Conservation (phyloP, 2,797 vertebrate genomes). For the Notolepis coatsorum region DNA sequence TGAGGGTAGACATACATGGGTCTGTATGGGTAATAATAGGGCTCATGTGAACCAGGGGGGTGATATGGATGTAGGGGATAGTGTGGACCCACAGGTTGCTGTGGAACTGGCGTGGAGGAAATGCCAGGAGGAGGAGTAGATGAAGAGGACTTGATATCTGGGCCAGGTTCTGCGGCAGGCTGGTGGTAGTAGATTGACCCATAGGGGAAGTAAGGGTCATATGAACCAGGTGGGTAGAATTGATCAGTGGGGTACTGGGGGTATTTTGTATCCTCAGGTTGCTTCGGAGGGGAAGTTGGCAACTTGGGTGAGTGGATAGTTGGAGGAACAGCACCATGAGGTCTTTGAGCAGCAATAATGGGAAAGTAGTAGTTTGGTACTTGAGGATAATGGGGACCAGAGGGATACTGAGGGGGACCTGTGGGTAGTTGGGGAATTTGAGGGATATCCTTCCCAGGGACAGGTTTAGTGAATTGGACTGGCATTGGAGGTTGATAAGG, state of each 20-base stretch:
- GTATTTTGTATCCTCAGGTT: background rate
- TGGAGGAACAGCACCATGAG: slow-evolving; percentile 4
- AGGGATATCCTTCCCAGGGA: background rate
- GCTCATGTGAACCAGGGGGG: background rate
- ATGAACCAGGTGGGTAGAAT: slow-evolving; percentile 8
- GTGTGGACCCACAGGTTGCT: background rate
- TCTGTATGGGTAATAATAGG: slow-evolving; percentile 13
- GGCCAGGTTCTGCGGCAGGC: background rate
- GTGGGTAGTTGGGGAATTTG: slow-evolving; percentile 15
- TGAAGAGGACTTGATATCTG: background rate
- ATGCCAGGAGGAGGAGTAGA: background rate
- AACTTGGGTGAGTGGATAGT: background rate
- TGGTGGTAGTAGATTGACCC: slow-evolving; percentile 5
- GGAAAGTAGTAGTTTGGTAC: slow-evolving; percentile 14
- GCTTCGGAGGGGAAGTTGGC: slow-evolving; percentile 21
- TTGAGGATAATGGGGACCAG: slow-evolving; percentile 23
- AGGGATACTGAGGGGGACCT: background rate
- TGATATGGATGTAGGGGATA: too few relatives aligned
- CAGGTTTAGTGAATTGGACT: slow-evolving; percentile 1
- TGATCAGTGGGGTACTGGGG: background rate
- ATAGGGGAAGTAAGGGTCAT: slow-evolving; percentile 24
- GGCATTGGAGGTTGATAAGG: background rate
- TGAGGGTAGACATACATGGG: slow-evolving; percentile 3
- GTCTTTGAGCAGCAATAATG: slow-evolving; percentile 3
- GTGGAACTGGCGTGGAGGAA: background rate